Conservation (phyloP, 2,888 invertebrate species). For the Ochropacha duplaris region DNA sequence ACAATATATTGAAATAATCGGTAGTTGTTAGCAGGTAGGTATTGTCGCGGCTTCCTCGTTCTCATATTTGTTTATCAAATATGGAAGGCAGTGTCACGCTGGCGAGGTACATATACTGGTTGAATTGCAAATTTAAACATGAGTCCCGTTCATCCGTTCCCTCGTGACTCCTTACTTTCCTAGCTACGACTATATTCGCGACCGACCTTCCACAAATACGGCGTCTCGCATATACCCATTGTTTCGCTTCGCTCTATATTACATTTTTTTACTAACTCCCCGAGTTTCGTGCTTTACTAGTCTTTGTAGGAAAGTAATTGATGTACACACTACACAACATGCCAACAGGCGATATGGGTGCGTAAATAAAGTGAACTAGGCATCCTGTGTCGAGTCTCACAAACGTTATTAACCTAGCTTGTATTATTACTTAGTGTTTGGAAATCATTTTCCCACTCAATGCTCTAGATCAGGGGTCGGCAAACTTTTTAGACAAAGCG, state of each 20-base stretch:
- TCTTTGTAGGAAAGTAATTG: neutral
- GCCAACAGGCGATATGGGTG: neutral
- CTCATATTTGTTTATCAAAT: constrained; percentile 49
- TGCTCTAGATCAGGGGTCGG: no score
- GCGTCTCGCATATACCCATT: neutral
- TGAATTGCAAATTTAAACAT: constrained; percentile 72
- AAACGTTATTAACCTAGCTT: neutral
- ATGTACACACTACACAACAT: neutral
- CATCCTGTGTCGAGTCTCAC: neutral
- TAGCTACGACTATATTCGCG: constrained; percentile 1
- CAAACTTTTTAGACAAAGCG: no score
- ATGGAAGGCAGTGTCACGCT: constrained; percentile 33
- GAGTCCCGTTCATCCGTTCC: constrained; percentile 28
- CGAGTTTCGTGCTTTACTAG: neutral
- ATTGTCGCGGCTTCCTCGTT: constrained; percentile 30
- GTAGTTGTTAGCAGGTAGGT: no score
- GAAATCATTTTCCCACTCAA: no score
- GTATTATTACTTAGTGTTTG: neutral
- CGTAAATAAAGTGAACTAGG: neutral
- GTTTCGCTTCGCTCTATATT: neutral
- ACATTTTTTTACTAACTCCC: constrained; percentile 1
- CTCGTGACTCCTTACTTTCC: constrained; percentile 17
- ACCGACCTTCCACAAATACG: neutral
- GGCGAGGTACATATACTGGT: constrained; percentile 30
- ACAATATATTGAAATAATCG: constrained; percentile 14